These are phyloP conservation scores for Teleogryllus occipitalis DNA, from an alignment of 1,140 invertebrate genomes.

Conservation along the genomic window DNA sequence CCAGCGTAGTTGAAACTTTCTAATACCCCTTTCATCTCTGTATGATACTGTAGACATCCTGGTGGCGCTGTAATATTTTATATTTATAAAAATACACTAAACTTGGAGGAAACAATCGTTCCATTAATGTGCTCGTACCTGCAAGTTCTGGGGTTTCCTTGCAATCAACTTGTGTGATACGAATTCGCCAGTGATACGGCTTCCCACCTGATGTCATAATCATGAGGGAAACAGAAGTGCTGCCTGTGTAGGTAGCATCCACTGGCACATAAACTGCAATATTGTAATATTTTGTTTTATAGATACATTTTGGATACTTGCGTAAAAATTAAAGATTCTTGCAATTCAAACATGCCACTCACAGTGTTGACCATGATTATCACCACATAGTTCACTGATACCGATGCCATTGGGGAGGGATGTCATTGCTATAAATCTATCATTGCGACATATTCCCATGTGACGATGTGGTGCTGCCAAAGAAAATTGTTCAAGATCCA, in stretches of 20 bases:
- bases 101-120: not conserved
- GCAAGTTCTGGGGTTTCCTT: slow-evolving; percentile 24
- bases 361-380: slow-evolving; percentile 28
- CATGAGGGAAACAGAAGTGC: slow-evolving; percentile 27
- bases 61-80: slow-evolving; percentile 50
- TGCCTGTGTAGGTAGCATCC: slow-evolving; percentile 22
- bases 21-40: slow-evolving; percentile 50
- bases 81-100: not conserved
- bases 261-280: slow-evolving; percentile 28
- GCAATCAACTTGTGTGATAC: slow-evolving; percentile 29
- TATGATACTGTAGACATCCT: slow-evolving; percentile 73
- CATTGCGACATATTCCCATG: slow-evolving; percentile 26
- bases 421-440: slow-evolving; percentile 25
- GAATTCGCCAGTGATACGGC: slow-evolving; percentile 28
- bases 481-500: slow-evolving; percentile 28
- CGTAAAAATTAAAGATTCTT: not conserved
- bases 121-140: slow-evolving; percentile 20
- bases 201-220: slow-evolving; percentile 27
- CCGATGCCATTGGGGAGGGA: slow-evolving; percentile 26
- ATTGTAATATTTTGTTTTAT: not conserved
- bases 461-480: slow-evolving; percentile 25
- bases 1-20: slow-evolving; percentile 65
- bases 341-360: slow-evolving; percentile 9
- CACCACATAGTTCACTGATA: slow-evolving; percentile 27
- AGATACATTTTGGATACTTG: not conserved